Percentiles rank a stretch among this genome's conserved stretches.
phyloP scores from a whole-genome alignment of 1,140 invertebrate genomes.

The Microplitis mediator region DNA sequence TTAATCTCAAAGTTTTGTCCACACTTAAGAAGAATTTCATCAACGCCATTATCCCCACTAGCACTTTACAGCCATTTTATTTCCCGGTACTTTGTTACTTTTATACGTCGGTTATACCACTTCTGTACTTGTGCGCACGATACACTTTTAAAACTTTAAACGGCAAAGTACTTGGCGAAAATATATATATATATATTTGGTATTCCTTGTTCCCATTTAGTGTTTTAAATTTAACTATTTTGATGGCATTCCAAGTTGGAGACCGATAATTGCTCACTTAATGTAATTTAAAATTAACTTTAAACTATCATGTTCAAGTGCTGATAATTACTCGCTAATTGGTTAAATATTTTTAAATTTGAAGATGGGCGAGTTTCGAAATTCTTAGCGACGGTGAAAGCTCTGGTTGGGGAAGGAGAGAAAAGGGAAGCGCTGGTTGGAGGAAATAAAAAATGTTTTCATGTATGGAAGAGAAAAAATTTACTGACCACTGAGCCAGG shows the following conservation, averaged over 20 bases:
- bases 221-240: no score
- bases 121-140: neutral
- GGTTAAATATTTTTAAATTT: no score
- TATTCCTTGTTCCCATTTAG: no score
- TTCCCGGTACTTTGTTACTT: neutral
- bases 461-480: constrained; percentile 24
- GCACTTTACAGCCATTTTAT: neutral
- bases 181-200: no score
- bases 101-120: neutral
- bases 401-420: neutral
- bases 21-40: constrained; percentile 22
- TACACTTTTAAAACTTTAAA: neutral
- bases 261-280: no score
- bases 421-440: constrained; percentile 24
- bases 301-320: no score
- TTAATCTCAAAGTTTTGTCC: constrained; percentile 29
- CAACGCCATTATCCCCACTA: constrained; percentile 19
- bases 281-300: no score
- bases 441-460: constrained; percentile 11
- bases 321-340: no score
- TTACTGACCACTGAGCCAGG: constrained; percentile 58
- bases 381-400: neutral
- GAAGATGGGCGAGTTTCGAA: no score
- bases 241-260: no score
- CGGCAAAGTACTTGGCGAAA: no score